Evolutionary conservation across 35 echinoderm and acorn worm genomes (phyloP).

Genomic region (Lytechinus pictus): DNA sequence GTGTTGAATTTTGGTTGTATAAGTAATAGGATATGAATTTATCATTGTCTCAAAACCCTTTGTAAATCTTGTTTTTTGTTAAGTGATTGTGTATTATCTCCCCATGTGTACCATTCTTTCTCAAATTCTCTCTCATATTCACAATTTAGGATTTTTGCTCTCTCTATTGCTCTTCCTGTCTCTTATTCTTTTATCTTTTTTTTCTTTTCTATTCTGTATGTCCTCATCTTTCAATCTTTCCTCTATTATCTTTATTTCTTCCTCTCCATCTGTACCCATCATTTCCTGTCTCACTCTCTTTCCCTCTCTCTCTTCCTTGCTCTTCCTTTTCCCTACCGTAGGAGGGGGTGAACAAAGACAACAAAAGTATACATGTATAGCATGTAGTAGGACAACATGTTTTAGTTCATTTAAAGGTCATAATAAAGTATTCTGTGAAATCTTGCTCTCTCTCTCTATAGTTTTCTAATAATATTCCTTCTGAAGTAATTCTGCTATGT

Average conservation of each 20-base stretch:
- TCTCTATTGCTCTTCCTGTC: not conserved
- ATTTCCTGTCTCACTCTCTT: not conserved
- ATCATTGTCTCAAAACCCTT: not conserved
- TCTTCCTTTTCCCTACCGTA: not conserved
- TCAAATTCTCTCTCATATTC: too few relatives aligned
- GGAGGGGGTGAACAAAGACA: too few relatives aligned
- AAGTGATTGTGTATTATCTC: not conserved
- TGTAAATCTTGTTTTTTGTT: not conserved
- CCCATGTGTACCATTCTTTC: too few relatives aligned
- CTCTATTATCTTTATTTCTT: not conserved
- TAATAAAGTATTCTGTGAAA: too few relatives aligned
- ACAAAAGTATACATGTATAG: too few relatives aligned
- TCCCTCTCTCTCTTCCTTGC: not conserved
- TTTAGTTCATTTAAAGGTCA: too few relatives aligned
- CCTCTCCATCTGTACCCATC: not conserved
- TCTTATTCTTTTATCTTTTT: not conserved
- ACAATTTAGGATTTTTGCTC: not conserved
- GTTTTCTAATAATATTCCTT: not conserved
- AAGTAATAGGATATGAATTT: not conserved
- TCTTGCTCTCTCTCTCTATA: not conserved
- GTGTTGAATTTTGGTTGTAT: not conserved
- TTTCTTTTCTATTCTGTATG: not conserved
- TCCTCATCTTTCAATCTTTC: not conserved
- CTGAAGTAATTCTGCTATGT: not conserved
- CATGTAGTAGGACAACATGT: too few relatives aligned